Percentiles rank a stretch among this genome's conserved stretches.
phyloP scores from a whole-genome alignment of 2,113 vertebrate species.

The Centropus unirufus region DNA sequence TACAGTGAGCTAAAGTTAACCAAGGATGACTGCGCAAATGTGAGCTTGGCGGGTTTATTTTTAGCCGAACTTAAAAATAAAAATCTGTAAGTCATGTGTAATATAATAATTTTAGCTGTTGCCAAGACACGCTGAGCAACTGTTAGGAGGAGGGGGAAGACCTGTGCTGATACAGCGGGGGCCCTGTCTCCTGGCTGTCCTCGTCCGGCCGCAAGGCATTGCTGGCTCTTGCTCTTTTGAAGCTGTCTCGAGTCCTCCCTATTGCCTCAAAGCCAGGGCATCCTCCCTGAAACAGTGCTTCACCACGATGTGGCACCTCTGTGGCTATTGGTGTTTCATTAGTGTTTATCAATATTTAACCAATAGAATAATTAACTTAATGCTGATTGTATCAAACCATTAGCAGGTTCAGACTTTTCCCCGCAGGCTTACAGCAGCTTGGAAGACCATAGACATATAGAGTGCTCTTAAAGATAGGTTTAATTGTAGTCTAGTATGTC shows the following conservation, averaged over 20 bases:
- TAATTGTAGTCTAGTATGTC: conserved; percentile 32
- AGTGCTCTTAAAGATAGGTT: conserved; percentile 47
- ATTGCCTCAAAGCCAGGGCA: neutral
- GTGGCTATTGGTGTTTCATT: neutral
- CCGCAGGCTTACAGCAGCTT: conserved; percentile 35
- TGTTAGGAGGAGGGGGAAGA: conserved; percentile 39
- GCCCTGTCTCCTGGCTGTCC: neutral
- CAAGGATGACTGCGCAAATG: conserved; percentile 68
- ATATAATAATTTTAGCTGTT: conserved; percentile 72
- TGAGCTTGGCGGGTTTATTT: conserved; percentile 40
- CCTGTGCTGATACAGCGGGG: neutral
- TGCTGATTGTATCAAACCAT: neutral
- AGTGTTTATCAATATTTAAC: conserved; percentile 42
- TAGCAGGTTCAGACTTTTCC: conserved; percentile 2
- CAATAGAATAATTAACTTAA: conserved; percentile 8
- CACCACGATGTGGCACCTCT: neutral
- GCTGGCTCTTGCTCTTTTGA: neutral
- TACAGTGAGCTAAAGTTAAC: conserved; percentile 36
- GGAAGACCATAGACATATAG: conserved; percentile 12
- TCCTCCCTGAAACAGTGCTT: neutral
- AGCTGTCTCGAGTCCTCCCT: neutral
- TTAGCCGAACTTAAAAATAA: conserved; percentile 35
- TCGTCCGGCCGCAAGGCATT: fast-evolving
- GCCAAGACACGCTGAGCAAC: conserved; percentile 58
- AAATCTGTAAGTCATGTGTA: conserved; percentile 60